Base-by-base conservation (phyloP, 2,888 invertebrate genomes). In the Lamellibrachia columna region DNA sequence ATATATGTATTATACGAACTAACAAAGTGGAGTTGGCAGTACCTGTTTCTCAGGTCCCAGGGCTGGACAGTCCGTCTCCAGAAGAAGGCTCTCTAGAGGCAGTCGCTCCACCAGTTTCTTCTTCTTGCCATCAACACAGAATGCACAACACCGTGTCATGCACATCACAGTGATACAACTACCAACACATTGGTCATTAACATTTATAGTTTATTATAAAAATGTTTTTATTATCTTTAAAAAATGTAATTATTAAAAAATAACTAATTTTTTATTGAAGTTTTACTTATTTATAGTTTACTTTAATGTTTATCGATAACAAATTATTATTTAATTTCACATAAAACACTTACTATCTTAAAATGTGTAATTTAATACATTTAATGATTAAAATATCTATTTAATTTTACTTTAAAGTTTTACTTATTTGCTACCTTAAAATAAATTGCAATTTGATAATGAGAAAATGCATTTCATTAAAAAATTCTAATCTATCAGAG, bases 11-110 rank as follows among this genome's bases (percentile, higher is more conserved):
- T 90, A 22, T 52, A 52, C 28, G 9, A 91, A 91, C 4, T 28
- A 91, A 28, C 6, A 91, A 53, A 91, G 28, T 52, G 91, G 9
- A 6, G 11, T 91, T 93, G 9, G 15, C 2, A 15, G 52, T 90
- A 96, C 96, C 95, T 95, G 95, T 95, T 96, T 96, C 52, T 95
- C 95, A 7, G 96, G 96, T 11, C 96, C 97, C 3, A 97, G 95
- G 7, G 96, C 97, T 3, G 97, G 97, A 0, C 97, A 96, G 93
- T 97, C 97, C 7, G 97, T 97, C 94, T 97, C 97, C 55, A 97
- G 94, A n/a, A 97, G 94, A 3, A 97, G 94, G 90, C 95, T 95
- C 7, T 96, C 96, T 1, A 97, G 92, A 2, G 97, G 97, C 28
- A 97, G 93, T 2, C 94, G 94, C 92, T 95, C 94, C 60, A 97